Percentiles rank a stretch among this genome's conserved stretches.
Evolutionary conservation across 1,140 invertebrate species (phyloP).

Genomic region (Antheraea mylitta): DNA sequence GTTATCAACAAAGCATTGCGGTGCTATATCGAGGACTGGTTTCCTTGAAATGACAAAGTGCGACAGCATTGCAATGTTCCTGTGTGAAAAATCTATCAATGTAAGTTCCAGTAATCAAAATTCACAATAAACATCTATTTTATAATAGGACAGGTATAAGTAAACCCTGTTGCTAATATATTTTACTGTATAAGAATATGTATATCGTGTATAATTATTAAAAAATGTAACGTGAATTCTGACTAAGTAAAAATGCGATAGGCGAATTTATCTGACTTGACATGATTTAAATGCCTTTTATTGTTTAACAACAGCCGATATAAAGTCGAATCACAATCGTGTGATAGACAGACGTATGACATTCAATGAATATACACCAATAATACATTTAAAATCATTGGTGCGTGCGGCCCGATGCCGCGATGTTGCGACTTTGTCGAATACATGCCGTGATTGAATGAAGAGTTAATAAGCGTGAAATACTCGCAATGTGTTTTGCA

Average conservation of each 20-base stretch:
- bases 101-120: neutral
- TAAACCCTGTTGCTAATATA: too few relatives aligned
- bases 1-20: conserved; percentile 37
- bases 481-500: conserved; percentile 42
- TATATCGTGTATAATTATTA: too few relatives aligned
- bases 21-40: conserved; percentile 51
- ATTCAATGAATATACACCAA: conserved; percentile 46
- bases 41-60: conserved; percentile 42
- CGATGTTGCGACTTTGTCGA: conserved; percentile 49
- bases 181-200: too few relatives aligned
- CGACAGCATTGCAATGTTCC: conserved; percentile 47
- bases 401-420: conserved; percentile 36
- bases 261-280: neutral
- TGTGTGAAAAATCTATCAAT: conserved; percentile 41
- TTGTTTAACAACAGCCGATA: conserved; percentile 21
- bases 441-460: conserved; percentile 44
- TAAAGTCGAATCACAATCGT: conserved; percentile 13
- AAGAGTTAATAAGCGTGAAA: conserved; percentile 53
- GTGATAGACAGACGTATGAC: conserved; percentile 37
- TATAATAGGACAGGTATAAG: too few relatives aligned
- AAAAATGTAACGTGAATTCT: neutral
- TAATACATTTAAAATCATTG: conserved; percentile 50
- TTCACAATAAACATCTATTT: neutral
- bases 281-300: conserved; percentile 11
- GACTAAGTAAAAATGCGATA: neutral